Percentiles rank a stretch among this genome's conserved stretches.
phyloP scores from a whole-genome alignment of 2,888 invertebrate species.

The Unio delphinus region DNA sequence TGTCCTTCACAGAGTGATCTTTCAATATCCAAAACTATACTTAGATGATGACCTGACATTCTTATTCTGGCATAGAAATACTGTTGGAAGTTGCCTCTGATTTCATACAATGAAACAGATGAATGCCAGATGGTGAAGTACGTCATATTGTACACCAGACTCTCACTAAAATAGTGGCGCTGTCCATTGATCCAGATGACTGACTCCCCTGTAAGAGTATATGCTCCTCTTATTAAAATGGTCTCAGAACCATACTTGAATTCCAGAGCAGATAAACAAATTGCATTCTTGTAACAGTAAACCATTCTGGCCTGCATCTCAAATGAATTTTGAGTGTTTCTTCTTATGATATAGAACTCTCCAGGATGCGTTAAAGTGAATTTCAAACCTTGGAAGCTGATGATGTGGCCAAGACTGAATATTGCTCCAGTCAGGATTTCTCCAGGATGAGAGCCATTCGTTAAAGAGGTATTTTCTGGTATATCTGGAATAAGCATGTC shows the following conservation, averaged over 20 bases:
- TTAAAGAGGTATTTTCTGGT: background rate
- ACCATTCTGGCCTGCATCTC: slow-evolving; percentile 22
- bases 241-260: slow-evolving; percentile 15
- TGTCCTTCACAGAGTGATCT: slow-evolving; percentile 11
- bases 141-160: background rate
- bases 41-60: slow-evolving; percentile 13
- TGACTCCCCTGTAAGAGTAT: slow-evolving; percentile 9
- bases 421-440: slow-evolving; percentile 12
- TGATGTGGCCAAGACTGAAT: slow-evolving; percentile 29
- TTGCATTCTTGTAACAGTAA: slow-evolving; percentile 20
- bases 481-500: slow-evolving; percentile 7
- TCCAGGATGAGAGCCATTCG: background rate
- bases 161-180: slow-evolving; percentile 6
- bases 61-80: slow-evolving; percentile 10
- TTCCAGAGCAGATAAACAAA: slow-evolving; percentile 29
- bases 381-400: slow-evolving; percentile 16
- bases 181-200: slow-evolving; percentile 29
- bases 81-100: slow-evolving; percentile 7
- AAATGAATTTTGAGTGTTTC: slow-evolving; percentile 1
- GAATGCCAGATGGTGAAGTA: slow-evolving; percentile 5
- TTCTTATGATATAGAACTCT: slow-evolving; percentile 24
- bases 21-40: slow-evolving; percentile 14
- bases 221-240: slow-evolving; percentile 28
- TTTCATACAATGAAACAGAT: slow-evolving; percentile 7
- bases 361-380: slow-evolving; percentile 26